Evolutionary conservation across 2,113 vertebrate genomes (phyloP), one percentile per base, ranked within the genome.

Genomic region (Ceyx cyanopectus): DNA sequence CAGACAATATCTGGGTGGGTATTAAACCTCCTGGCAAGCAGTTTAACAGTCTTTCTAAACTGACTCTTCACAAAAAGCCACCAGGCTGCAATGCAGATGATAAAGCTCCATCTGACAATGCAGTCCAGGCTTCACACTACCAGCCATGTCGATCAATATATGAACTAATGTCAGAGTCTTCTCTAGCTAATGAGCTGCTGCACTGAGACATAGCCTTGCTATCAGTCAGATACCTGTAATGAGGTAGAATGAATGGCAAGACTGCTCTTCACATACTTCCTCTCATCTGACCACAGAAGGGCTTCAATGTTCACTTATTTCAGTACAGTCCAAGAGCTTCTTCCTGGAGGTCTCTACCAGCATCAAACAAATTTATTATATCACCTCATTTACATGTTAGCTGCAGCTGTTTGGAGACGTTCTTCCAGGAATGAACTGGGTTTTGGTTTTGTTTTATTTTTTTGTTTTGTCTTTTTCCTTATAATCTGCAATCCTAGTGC

Each of bases 91-190:
- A 93, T 86, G 75, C 75, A 80, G 79, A 74, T 84, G 85, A 91
- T 92, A 96, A 97, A 95, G 90, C 91, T 95, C 81, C 58, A 34
- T 46, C 75, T 96, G 95, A 97, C 97, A 96, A 82, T 21, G 34
- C 84, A 79, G 82, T 92, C 95, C 93, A 89, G 91, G 92, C 96
- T 97, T 98, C 95, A 91, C 94, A 91, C 95, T 74, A 87, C 93
- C 96, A 96, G 95, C 94, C 96, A 96, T 17, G 67, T 96, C 95
- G 89, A 96, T 96, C 97, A 97, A 95, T 97, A 96, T 98, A 95
- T 97, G 97, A 96, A 95, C 97, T 97, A 97, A 97, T 95, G 97
- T 97, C 97, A 98, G 91, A 97, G 92, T 91, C 95, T 96, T 95
- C 95, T 96, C 96, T 94, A 95, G 90, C 97, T 98, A 97, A 98